Evolutionary conservation across 2,888 invertebrate species (phyloP).

Genomic region (Eupithecia exiguata): DNA sequence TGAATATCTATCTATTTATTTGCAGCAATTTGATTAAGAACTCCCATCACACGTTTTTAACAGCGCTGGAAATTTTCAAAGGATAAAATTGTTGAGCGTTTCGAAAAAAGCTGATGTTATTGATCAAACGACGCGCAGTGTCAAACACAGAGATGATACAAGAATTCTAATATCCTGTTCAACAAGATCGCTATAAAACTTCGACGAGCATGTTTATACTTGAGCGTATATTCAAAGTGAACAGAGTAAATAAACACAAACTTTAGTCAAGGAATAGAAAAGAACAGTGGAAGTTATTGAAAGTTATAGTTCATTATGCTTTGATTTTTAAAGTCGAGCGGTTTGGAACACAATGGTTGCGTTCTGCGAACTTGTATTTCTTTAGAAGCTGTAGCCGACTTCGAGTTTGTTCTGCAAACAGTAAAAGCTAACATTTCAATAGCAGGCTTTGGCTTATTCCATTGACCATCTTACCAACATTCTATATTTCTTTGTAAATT

Average conservation of each 20-base stretch:
- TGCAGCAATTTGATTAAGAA: neutral
- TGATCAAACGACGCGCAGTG: slow-evolving; percentile 22
- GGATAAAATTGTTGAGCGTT: neutral
- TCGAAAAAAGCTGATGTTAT: neutral
- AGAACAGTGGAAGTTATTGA: slow-evolving; percentile 14
- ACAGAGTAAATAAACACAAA: slow-evolving; percentile 26
- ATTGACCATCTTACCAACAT: neutral
- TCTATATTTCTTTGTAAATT: neutral
- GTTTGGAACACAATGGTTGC: slow-evolving; percentile 13
- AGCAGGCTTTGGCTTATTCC: neutral
- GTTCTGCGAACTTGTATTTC: slow-evolving; percentile 3
- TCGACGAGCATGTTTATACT: slow-evolving; percentile 42
- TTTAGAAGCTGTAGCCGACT: slow-evolving; percentile 6
- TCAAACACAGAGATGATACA: slow-evolving; percentile 48
- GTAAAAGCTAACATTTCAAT: slow-evolving; percentile 10
- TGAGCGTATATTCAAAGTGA: slow-evolving; percentile 25
- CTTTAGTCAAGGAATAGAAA: slow-evolving; percentile 12
- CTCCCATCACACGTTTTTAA: neutral
- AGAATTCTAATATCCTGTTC: slow-evolving; percentile 60
- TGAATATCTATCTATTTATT: neutral
- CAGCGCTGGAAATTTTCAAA: neutral
- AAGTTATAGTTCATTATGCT: slow-evolving; percentile 20
- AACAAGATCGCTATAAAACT: slow-evolving; percentile 50
- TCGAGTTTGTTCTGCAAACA: slow-evolving; percentile 9
- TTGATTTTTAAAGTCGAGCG: slow-evolving; percentile 16